These are phyloP conservation scores for Podarcis raffonei DNA, from an alignment of 2,113 vertebrate genomes.

Conservation along the genomic window DNA sequence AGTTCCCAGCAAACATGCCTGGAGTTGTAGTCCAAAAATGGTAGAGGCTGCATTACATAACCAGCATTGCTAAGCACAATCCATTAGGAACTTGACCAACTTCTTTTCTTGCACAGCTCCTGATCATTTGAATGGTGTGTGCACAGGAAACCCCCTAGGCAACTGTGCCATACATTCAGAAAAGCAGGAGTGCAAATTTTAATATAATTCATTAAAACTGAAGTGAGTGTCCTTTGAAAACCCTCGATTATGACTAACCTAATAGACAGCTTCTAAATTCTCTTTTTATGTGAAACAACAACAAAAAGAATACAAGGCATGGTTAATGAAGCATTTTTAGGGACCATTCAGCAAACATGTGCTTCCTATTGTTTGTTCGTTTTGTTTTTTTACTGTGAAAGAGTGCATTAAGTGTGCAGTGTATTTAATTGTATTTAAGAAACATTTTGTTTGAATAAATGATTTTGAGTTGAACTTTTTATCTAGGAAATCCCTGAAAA, in stretches of 20 bases:
- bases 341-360: not conserved
- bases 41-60: conserved; percentile 7
- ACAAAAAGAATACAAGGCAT: conserved; percentile 35
- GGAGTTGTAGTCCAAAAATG: too few relatives aligned
- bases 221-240: conserved; percentile 16
- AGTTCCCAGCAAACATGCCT: too few relatives aligned
- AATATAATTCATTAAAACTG: not conserved
- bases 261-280: accelerated
- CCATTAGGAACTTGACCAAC: not conserved
- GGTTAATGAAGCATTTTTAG: not conserved
- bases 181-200: conserved; percentile 5
- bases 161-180: not conserved
- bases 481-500: not conserved
- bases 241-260: conserved; percentile 1
- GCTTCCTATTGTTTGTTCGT: not conserved
- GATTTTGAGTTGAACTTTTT: accelerated
- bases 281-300: not conserved
- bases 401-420: conserved; percentile 6
- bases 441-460: conserved; percentile 31
- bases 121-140: not conserved
- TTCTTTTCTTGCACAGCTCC: not conserved
- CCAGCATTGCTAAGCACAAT: not conserved
- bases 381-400: not conserved
- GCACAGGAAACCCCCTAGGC: not conserved
- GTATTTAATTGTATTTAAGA: conserved; percentile 39